Percentiles rank a stretch among this genome's conserved stretches.
Conservation (phyloP, 2,797 vertebrate species). For the Galago senegalensis region DNA sequence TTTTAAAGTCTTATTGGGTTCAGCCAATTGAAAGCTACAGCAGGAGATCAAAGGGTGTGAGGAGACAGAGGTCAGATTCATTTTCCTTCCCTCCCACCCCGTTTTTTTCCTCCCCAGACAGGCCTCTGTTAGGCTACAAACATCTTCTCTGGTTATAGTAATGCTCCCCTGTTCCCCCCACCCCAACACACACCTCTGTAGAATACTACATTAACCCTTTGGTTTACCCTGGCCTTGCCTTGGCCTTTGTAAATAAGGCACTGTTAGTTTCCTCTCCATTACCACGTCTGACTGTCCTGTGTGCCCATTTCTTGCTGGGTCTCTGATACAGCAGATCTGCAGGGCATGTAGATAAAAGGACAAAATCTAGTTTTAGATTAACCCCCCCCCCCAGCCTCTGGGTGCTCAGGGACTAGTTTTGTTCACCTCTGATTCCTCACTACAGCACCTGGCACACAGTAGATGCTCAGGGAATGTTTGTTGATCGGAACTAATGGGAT, state of each 20-base stretch:
- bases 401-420: not conserved
- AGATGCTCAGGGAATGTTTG: not conserved
- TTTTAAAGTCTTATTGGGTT: not conserved
- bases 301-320: not conserved
- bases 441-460: not conserved
- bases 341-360: not conserved
- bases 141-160: not conserved
- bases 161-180: not conserved
- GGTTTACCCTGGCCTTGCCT: not conserved
- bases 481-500: not conserved
- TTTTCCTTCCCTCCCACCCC: not conserved
- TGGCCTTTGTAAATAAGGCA: conserved; percentile 30
- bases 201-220: not conserved
- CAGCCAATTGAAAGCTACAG: not conserved
- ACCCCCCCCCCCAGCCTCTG: not conserved
- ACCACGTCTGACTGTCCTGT: not conserved
- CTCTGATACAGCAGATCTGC: not conserved
- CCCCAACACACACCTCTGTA: not conserved
- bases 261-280: not conserved
- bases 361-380: not conserved
- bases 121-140: not conserved
- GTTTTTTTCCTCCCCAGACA: not conserved
- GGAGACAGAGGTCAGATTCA: not conserved
- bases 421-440: not conserved
- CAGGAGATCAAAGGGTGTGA: not conserved